Evolutionary conservation across 2,797 vertebrate species (phyloP), one percentile per base, ranked within the genome.

Genomic region (Lagorchestes hirsutus): DNA sequence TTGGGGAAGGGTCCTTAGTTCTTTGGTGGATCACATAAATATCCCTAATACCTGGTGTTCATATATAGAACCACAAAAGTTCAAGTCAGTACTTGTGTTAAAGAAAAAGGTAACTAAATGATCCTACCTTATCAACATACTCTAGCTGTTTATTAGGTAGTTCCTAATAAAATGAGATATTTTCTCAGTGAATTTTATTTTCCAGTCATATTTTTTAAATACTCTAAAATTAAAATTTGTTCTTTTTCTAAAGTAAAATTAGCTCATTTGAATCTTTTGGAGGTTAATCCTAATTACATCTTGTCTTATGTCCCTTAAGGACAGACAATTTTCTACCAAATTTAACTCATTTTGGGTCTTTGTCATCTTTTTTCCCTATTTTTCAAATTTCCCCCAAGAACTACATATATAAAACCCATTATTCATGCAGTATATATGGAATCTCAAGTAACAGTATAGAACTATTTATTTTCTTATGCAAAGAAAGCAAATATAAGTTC

Each of bases 221-320:
- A 93, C 0, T 0, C 9, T 13, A 62, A 54, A 87, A 67, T 56
- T 40, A 0, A 59, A 59, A 9, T 59, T 46, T 91, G 13, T 10
- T 87, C 1, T 50, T 96, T 93, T 93, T 11, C 27, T 91, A 57
- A 94, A 93, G 67, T 57, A 95, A 54, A 62, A n/a, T 56, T 2
- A 31, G 18, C 5, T 16, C 11, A 22, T 22, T 1, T 91, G 29
- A 18, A 67, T 67, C 0, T 95, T 9, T 40, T 31, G 16, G 16
- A 10, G 56, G 27, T 40, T 57, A 91, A 54, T 52, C 9, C n/a
- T 14, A 54, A 92, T 59, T 4, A 29, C 27, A 54, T 55, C 5
- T 1, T 55, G 90, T 93, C 3, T 54, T 67, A 67, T n/a, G n/a
- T 16, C 58, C 29, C 58, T 18, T 67, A n/a, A 67, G 34, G 13